Evolutionary conservation across 2,888 invertebrate species (phyloP).

Genomic region (Ellobium chinense): DNA sequence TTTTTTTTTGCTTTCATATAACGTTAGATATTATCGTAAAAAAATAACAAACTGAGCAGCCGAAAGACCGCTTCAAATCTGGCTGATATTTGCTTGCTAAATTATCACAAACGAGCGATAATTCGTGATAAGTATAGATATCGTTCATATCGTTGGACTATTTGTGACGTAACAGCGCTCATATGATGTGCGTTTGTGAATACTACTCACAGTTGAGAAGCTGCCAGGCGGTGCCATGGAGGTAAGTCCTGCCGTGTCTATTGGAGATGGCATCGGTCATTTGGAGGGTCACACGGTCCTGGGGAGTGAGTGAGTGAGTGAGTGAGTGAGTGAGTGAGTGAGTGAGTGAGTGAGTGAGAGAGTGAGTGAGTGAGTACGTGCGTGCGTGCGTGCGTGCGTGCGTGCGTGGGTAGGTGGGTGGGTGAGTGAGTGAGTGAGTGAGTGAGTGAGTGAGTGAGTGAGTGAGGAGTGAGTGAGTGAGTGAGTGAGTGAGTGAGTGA

Average conservation of each 20-base stretch:
- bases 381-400: not conserved
- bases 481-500: not conserved
- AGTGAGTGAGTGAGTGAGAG: not conserved
- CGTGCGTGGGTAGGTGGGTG: not conserved
- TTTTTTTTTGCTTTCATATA: too few species aligned
- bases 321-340: not conserved
- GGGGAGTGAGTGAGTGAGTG: slow-evolving; percentile 12
- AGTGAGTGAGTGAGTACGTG: not conserved
- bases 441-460: not conserved
- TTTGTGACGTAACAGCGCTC: too few species aligned
- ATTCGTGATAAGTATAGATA: too few species aligned
- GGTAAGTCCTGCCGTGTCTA: slow-evolving; percentile 52
- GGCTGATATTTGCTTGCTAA: too few species aligned
- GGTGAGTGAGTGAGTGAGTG: not conserved
- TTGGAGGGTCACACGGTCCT: slow-evolving; percentile 50
- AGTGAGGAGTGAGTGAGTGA: not conserved
- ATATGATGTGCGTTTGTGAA: not conserved
- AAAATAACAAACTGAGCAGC: too few species aligned
- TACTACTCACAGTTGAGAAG: slow-evolving; percentile 38
- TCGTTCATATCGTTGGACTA: too few species aligned
- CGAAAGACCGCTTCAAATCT: too few species aligned
- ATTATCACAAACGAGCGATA: too few species aligned
- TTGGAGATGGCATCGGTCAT: slow-evolving; percentile 48
- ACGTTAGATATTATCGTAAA: not conserved
- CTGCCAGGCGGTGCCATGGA: slow-evolving; percentile 53